Evolutionary conservation across 2,113 vertebrate species (phyloP), one percentile per base, ranked within the genome.

Genomic region (Campylomormyrus tamandua): DNA sequence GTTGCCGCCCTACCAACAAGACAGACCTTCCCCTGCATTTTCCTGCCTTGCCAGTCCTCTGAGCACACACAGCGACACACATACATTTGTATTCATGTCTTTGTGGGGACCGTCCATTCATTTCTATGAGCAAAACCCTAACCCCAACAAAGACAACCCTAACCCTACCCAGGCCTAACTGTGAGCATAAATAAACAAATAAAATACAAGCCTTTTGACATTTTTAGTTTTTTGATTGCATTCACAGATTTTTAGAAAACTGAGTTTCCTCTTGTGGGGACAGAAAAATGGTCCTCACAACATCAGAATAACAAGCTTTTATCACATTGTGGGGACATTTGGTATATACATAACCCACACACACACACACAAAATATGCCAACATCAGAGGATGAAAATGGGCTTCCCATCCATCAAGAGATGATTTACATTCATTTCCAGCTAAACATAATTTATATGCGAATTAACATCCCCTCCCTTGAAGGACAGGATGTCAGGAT

Each of bases 361-460:
- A 87, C 52, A 52, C 56, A 87, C 89, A 49, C 27, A 11, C 58
- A 91, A 66, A 89, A 66, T 90, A 84, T 89, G 84, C 90, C 89
- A 11, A 53, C 50, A 46, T 53, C 86, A 24, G 70, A 85, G 74
- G 83, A 90, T 2, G 52, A 80, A 70, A 45, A 89, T 53, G 45
- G 53, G 83, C 84, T 83, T 42, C 77, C 42, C 9, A 24, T 84
- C 83, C 42, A 84, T 84, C 83, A 84, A 45, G 24, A 84, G 83
- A 84, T n/a, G 45, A 84, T 84, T 46, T 84, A 45, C 42, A 84
- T 48, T 48, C 83, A 84, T 84, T 84, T 84, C 83, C 45, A 84
- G 83, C 83, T 84, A 84, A 84, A 48, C 42, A 46, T 48, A 19
- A 84, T 84, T 84, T 84, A 84, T 46, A 84, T 48, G 45, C 24